Evolutionary conservation across 37 sponge, comb jelly and placozoan genomes (phyloP), one percentile per base, ranked within the genome.

Genomic region (Dysidea cf. avara): DNA sequence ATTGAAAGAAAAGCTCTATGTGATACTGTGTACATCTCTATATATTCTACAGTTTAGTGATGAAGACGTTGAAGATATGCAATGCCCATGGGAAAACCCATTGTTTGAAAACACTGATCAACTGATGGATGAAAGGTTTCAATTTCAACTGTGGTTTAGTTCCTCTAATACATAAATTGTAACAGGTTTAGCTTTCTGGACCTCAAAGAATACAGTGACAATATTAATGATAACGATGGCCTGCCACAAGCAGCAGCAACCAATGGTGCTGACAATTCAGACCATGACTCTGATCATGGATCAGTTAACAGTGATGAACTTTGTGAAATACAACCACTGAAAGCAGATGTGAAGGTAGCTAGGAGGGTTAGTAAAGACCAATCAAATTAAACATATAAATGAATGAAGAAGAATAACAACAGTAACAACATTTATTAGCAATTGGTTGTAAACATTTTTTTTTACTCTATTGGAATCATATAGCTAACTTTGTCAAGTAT

Each of bases 121-220:
- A 59, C 77, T 93, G 6, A 78, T 93, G 84, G 89, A 93, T 32
- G 94, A 93, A 73, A 76, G 94, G 88, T 93, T 43, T 31, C 1
- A 13, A 28, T 56, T 9, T 13, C 58, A 13, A 28, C 5, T 7
- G 11, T 5, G 11, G 7, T 13, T 13, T 56, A 28, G 11, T 56
- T 9, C 7, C 5, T 13, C 5, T 9, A 11, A 5, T 56, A 30
- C 4, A 7, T 34, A 7, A 63, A 34, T 13, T 63, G 9, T 11
- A 4, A n/a, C 28, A 78, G 78, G 33, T 78, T 78, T 34, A 66
- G 69, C 31, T 78, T 78, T 52, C 39, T 78, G 29, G 78, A 78
- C 39, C 57, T 78, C 47, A 38, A 46, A 1, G 78, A 78, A 18
- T 53, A 68, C 65, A 67, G 20, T 18, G 68, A 67, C 4, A 21